These are phyloP conservation scores for Dasypolia templi DNA, from an alignment of 2,888 invertebrate genomes.

Conservation along the genomic window DNA sequence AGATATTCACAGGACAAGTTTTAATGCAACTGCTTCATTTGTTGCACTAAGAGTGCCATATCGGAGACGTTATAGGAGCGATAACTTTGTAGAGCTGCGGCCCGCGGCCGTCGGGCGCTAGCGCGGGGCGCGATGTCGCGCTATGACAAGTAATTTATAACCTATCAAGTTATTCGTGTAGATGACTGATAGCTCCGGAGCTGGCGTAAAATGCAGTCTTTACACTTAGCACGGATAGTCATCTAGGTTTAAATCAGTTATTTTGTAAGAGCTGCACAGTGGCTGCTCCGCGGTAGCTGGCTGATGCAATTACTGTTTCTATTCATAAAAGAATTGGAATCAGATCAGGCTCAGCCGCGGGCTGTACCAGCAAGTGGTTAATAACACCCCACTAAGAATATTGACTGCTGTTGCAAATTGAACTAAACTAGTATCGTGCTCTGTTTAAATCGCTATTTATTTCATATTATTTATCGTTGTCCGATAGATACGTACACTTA, in stretches of 20 bases:
- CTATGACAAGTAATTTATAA: conserved; percentile 70
- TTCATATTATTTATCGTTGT: conserved; percentile 75
- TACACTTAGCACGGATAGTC: conserved; percentile 79
- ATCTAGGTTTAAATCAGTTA: conserved; percentile 82
- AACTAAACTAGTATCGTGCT: conserved; percentile 83
- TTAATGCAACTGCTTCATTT: conserved; percentile 90
- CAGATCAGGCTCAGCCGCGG: conserved; percentile 84
- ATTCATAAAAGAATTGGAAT: conserved; percentile 88
- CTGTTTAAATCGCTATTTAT: conserved; percentile 84
- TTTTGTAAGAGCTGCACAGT: conserved; percentile 79
- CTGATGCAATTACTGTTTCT: conserved; percentile 85
- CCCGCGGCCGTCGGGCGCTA: conserved; percentile 74
- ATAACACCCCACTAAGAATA: conserved; percentile 86
- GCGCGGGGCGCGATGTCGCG: conserved; percentile 58
- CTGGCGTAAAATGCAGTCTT: conserved; percentile 73
- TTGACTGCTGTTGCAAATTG: conserved; percentile 87
- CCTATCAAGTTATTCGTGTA: conserved; percentile 67
- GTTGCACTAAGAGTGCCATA: conserved; percentile 87
- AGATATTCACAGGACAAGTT: conserved; percentile 89
- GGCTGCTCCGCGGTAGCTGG: conserved; percentile 71
- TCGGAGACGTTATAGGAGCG: conserved; percentile 83
- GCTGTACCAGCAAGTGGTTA: conserved; percentile 81
- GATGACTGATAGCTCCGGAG: conserved; percentile 78
- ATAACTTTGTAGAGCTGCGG: conserved; percentile 85
- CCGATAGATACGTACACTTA: conserved; percentile 67